Evolutionary conservation across 2,888 invertebrate genomes (phyloP), one percentile per base, ranked within the genome.

Genomic region (Mantis religiosa): DNA sequence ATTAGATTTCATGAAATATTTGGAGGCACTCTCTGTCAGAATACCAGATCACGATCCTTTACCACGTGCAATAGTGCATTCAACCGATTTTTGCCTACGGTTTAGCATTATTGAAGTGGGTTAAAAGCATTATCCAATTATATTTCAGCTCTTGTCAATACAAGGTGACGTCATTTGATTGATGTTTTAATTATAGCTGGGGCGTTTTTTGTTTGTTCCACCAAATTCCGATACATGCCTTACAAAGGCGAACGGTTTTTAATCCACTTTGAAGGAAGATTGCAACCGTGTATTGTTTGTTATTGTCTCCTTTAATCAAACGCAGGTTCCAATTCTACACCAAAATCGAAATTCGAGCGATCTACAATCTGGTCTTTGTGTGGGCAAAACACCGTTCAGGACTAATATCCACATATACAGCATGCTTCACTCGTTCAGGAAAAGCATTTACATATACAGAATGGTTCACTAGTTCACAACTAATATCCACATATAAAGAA

Each of bases 101-200:
- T 71, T 71, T 71, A 20, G 54, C 25, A 71, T 71, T 71, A 71
- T 71, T 71, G 54, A 20, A 6, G 15, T 15, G 25, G 15, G 54
- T 71, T 71, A 20, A 71, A 71, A 71, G 20, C 87, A 87, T 82
- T 82, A 87, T 82, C 81, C 87, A 87, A 87, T 87, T 87, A 82
- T 82, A 82, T 87, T 82, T 71, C 34, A 82, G 82, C 82, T 82
- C 30, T 82, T 87, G 87, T 87, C 87, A 87, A 87, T 87, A 87
- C 81, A 87, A 87, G 87, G 87, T 87, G 87, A 87, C 87, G 34
- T 82, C 82, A 34, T n/a, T 71, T 87, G 87, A 87, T 87, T 82
- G 87, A 87, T 87, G 87, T 82, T 87, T 87, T 87, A 87, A 87
- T 87, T 87, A 87, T 71, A 71, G 54, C 54, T 71, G 20, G 15